Percentiles rank a stretch among this genome's conserved stretches.
Conservation (phyloP, 2,797 vertebrate genomes). For the Zalophus californianus region DNA sequence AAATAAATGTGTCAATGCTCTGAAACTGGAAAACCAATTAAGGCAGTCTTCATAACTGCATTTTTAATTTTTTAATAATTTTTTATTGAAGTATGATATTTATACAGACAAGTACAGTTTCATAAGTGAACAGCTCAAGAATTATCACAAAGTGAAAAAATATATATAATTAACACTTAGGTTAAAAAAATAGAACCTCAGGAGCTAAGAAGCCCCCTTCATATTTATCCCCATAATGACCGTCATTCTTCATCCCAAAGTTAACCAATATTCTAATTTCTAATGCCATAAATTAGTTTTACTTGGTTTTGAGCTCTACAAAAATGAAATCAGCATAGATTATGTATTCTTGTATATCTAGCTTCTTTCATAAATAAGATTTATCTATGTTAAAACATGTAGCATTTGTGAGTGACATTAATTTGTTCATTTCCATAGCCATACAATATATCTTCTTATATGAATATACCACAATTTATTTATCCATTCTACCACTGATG, state of each 20-base stretch:
- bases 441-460: not conserved
- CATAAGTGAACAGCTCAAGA: not conserved
- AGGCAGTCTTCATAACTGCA: not conserved
- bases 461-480: not conserved
- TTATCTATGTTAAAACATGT: not conserved
- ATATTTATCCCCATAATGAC: not conserved
- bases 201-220: not conserved
- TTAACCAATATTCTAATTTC: not conserved
- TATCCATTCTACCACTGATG: not conserved
- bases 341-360: not conserved
- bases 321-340: not conserved
- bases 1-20: not conserved
- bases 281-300: not conserved
- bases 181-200: not conserved
- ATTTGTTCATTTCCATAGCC: not conserved
- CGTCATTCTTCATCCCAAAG: not conserved
- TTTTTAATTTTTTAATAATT: constrained; percentile 7
- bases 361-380: not conserved
- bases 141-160: not conserved
- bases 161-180: not conserved
- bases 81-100: not conserved
- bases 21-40: constrained; percentile 13
- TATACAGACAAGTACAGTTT: not conserved
- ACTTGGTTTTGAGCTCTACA: not conserved
- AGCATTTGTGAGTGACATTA: not conserved